Conservation (phyloP, 2,888 invertebrate genomes). For the Diachrysia chrysitis region DNA sequence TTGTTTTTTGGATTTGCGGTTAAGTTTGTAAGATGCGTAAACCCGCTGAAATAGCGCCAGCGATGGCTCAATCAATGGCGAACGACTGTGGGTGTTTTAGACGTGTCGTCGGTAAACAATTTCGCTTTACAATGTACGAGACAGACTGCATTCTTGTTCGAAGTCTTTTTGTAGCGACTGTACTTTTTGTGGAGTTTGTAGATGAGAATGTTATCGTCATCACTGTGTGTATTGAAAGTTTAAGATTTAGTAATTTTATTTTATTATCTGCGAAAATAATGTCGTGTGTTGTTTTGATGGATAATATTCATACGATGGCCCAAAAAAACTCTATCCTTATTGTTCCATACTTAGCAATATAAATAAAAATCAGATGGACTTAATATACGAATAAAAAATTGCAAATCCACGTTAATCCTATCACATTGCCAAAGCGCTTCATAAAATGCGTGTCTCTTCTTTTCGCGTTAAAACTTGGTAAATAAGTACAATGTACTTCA, state of each 20-base stretch:
- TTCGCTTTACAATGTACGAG: slow-evolving; percentile 81
- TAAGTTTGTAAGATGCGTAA: slow-evolving; percentile 67
- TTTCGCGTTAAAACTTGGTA: too few relatives aligned
- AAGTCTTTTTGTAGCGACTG: slow-evolving; percentile 42
- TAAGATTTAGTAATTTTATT: neutral
- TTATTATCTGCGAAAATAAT: neutral
- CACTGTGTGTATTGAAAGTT: slow-evolving; percentile 27
- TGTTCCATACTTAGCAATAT: too few relatives aligned
- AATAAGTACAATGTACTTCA: too few relatives aligned
- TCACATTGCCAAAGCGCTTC: too few relatives aligned
- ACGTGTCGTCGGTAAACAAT: slow-evolving; percentile 84
- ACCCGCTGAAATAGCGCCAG: slow-evolving; percentile 79
- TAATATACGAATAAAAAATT: too few relatives aligned
- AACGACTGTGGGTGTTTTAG: slow-evolving; percentile 78
- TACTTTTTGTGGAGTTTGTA: slow-evolving; percentile 37
- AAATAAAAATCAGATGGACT: too few relatives aligned
- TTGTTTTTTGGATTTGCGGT: slow-evolving; percentile 20
- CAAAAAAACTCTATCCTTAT: too few relatives aligned
- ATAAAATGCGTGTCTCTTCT: too few relatives aligned
- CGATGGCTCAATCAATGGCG: slow-evolving; percentile 86
- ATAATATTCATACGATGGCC: too few relatives aligned
- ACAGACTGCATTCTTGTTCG: slow-evolving; percentile 59
- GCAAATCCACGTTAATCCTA: too few relatives aligned
- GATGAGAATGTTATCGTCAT: slow-evolving; percentile 16
- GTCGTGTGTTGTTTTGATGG: too few relatives aligned